Percentiles rank a stretch among this genome's conserved stretches.
Conservation (phyloP, 2,113 vertebrate genomes). For the Aspiorhynchus laticeps region DNA sequence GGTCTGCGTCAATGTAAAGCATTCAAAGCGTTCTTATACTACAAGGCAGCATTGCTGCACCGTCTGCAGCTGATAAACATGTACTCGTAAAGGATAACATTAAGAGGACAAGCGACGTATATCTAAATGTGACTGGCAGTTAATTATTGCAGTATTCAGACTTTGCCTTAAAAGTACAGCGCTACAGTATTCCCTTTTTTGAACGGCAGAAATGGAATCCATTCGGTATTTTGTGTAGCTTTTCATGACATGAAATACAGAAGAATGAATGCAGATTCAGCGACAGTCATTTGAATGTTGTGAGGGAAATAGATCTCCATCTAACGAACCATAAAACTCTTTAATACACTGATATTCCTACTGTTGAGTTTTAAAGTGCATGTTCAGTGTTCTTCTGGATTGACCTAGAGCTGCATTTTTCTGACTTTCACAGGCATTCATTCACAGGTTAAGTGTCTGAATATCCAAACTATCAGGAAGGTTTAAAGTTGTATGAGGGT, state of each 20-base stretch:
- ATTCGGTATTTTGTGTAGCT: not conserved
- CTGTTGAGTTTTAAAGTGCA: not conserved
- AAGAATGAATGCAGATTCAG: not conserved
- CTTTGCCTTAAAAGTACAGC: conserved; percentile 28
- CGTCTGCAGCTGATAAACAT: conserved; percentile 30
- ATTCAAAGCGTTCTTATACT: conserved; percentile 27
- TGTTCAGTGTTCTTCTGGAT: conserved; percentile 17
- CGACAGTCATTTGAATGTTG: not conserved
- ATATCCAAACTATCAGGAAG: conserved; percentile 24
- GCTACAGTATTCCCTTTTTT: not conserved
- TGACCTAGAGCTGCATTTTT: not conserved
- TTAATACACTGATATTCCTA: not conserved
- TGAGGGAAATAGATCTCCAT: not conserved
- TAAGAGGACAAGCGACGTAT: not conserved
- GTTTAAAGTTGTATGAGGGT: conserved; percentile 4
- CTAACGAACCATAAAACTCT: not conserved
- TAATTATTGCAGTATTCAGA: not conserved
- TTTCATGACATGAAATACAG: not conserved
- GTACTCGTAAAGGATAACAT: conserved; percentile 12
- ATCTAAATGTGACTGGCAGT: conserved; percentile 9
- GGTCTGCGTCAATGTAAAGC: conserved; percentile 23
- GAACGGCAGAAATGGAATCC: not conserved
- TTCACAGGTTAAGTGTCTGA: not conserved
- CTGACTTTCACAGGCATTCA: not conserved
- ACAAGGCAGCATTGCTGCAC: not conserved